phyloP scores from a whole-genome alignment of 2,113 vertebrate species.

The Ochotona princeps region DNA sequence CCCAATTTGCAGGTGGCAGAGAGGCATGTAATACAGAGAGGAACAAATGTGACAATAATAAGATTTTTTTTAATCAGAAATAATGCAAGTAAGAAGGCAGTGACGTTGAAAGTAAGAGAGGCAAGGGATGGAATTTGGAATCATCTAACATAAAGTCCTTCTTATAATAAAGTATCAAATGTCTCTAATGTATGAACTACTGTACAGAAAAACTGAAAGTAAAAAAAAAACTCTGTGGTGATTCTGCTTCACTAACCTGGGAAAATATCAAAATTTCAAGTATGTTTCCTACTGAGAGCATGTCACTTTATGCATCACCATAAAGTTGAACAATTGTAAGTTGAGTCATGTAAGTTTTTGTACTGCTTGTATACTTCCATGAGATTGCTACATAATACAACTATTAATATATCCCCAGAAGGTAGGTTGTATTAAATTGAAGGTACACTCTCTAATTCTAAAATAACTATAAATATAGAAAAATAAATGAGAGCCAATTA shows the following conservation, averaged over 20 bases:
- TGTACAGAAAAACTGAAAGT: background rate
- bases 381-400: background rate
- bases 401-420: background rate
- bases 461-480: background rate
- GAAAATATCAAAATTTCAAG: background rate
- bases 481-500: constrained; percentile 28
- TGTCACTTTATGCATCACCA: background rate
- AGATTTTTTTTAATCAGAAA: background rate
- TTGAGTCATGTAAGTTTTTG: no score
- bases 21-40: background rate
- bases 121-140: background rate
- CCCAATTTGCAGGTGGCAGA: background rate
- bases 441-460: background rate
- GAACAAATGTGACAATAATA: background rate
- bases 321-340: background rate
- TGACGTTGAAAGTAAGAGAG: background rate
- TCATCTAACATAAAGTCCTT: background rate
- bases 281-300: background rate
- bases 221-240: background rate
- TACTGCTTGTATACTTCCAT: background rate
- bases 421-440: background rate
- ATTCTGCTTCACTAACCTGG: background rate
- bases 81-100: background rate
- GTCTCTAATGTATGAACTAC: background rate
- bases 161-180: background rate